A percentile compares a stretch with the other conserved stretches of the same genome.
Conservation (phyloP, 2,888 invertebrate genomes). For the Agrochola litura region DNA sequence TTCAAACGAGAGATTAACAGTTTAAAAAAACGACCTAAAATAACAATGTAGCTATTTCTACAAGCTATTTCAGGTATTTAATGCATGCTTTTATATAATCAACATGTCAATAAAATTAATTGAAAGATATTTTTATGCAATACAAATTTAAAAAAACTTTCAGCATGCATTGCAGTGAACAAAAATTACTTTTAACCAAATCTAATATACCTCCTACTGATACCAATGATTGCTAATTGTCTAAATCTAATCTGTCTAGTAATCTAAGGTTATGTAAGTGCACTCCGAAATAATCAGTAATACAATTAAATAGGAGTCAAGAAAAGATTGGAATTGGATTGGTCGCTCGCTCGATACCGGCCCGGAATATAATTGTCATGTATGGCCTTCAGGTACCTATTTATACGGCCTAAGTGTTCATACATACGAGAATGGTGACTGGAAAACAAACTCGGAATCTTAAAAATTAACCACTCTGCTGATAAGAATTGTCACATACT, state of each 20-base stretch:
- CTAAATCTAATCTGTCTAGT: slow-evolving; percentile 1
- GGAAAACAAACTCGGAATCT: background rate
- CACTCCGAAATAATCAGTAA: slow-evolving; percentile 9
- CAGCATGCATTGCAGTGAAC: background rate
- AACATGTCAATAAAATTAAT: too few relatives aligned
- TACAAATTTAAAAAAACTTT: background rate
- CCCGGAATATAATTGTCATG: background rate
- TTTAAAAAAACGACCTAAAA: background rate
- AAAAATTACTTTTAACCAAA: slow-evolving; percentile 1
- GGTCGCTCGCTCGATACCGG: background rate
- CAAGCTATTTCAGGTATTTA: background rate
- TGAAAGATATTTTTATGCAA: background rate
- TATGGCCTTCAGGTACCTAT: background rate
- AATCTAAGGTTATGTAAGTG: slow-evolving; percentile 26
- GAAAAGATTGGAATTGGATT: background rate
- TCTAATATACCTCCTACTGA: slow-evolving; percentile 18
- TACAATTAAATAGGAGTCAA: background rate
- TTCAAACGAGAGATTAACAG: background rate
- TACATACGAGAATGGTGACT: background rate
- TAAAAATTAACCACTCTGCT: background rate
- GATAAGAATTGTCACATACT: background rate
- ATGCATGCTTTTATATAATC: background rate
- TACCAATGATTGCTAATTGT: slow-evolving; percentile 21
- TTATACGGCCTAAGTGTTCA: background rate
- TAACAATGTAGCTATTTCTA: background rate